phyloP scores from a whole-genome alignment of 2,888 invertebrate genomes.

The Orthonevra nobilis region DNA sequence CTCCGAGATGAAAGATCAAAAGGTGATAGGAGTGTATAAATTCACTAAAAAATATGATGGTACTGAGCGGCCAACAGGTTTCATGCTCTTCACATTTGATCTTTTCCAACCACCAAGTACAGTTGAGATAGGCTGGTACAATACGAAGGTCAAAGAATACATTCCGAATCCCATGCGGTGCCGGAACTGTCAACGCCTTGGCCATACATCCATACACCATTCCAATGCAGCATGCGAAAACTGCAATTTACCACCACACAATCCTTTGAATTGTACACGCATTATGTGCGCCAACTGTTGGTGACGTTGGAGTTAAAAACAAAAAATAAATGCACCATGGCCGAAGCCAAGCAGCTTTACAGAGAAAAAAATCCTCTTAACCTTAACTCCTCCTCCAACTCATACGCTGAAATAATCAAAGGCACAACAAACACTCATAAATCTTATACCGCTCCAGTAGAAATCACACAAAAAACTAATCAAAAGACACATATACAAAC shows the following conservation, averaged over 20 bases:
- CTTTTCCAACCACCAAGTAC: not conserved
- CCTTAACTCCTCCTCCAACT: not conserved
- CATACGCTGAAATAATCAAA: not conserved
- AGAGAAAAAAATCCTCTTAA: not conserved
- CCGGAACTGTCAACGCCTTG: not conserved
- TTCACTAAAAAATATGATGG: not conserved
- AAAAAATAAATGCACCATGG: not conserved
- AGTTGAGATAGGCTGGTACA: not conserved
- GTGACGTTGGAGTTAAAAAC: constrained; percentile 2
- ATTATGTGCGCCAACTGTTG: not conserved
- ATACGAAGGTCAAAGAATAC: not conserved
- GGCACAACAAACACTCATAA: not conserved
- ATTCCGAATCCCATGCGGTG: constrained; percentile 4
- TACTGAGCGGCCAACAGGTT: not conserved
- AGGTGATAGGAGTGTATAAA: constrained; percentile 1
- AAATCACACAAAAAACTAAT: too few relatives aligned
- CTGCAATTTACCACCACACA: not conserved
- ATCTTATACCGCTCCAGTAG: not conserved
- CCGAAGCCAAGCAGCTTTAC: not conserved
- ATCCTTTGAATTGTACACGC: not conserved
- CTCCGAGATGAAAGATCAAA: not conserved
- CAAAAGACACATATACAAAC: too few relatives aligned
- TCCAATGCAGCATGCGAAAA: not conserved
- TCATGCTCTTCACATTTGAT: not conserved
- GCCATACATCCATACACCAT: not conserved